Percentiles rank a stretch among this genome's conserved stretches.
These are phyloP conservation scores for Clarias gariepinus DNA, from an alignment of 2,113 vertebrate genomes.

Conservation along the genomic window DNA sequence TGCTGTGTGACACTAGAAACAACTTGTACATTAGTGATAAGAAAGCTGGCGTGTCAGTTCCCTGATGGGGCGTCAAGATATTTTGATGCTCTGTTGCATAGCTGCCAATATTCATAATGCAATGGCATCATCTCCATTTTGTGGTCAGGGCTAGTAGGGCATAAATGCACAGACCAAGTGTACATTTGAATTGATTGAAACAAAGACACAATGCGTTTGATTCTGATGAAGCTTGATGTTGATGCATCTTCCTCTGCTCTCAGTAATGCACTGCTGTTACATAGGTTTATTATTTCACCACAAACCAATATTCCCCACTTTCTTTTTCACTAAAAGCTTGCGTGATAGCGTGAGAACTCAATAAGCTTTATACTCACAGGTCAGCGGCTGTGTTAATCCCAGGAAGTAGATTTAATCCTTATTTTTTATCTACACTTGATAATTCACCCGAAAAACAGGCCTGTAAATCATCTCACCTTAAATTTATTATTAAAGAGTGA, in stretches of 20 bases:
- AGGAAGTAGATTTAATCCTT: constrained; percentile 13
- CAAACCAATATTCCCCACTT: not conserved
- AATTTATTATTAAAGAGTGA: not conserved
- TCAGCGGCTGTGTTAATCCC: constrained; percentile 19
- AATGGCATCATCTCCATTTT: constrained; percentile 31
- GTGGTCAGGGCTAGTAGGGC: not conserved
- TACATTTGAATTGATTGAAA: constrained; percentile 4
- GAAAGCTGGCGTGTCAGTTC: constrained; percentile 28
- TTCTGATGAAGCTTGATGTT: not conserved
- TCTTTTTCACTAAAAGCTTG: constrained; percentile 14
- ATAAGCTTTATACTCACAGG: constrained; percentile 4
- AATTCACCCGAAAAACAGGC: not conserved
- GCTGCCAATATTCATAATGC: constrained; percentile 4
- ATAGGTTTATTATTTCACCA: constrained; percentile 22
- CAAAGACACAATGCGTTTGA: constrained; percentile 6
- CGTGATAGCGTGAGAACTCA: not conserved
- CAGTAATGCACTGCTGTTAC: not conserved
- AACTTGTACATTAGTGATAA: constrained; percentile 26
- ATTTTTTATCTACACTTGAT: not conserved
- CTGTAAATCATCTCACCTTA: not conserved
- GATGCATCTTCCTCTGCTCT: not conserved
- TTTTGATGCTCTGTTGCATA: constrained; percentile 25
- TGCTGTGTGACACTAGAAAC: not conserved
- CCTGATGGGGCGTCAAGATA: constrained; percentile 24
- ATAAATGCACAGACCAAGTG: constrained; percentile 6